These are phyloP conservation scores for Plestiodon gilberti DNA, from an alignment of 2,113 vertebrate genomes.

Conservation along the genomic window DNA sequence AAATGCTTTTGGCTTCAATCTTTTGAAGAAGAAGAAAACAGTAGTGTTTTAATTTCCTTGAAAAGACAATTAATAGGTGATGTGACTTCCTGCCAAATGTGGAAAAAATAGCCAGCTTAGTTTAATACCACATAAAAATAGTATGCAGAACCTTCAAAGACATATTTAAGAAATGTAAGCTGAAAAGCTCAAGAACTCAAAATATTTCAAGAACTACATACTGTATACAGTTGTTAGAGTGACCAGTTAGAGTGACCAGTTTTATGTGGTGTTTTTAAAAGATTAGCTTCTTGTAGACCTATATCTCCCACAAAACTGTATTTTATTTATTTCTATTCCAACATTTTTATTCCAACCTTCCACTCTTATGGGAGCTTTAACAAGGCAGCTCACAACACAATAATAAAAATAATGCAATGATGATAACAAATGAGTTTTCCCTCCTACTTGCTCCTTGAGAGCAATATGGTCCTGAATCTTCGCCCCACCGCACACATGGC, in stretches of 20 bases:
- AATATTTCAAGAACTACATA: slow-evolving; percentile 29
- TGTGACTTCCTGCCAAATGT: neutral
- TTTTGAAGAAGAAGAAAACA: neutral
- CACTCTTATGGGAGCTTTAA: no score
- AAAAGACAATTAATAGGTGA: neutral
- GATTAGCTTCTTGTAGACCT: slow-evolving; percentile 13
- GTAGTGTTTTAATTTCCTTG: neutral
- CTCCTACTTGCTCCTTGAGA: no score
- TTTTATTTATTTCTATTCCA: neutral
- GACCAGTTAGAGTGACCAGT: slow-evolving; percentile 55
- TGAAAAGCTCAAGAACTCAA: neutral
- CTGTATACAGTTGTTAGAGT: slow-evolving; percentile 39
- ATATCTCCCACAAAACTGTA: slow-evolving; percentile 51
- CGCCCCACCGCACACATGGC: no score
- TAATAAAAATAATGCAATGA: no score
- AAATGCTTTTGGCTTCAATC: neutral
- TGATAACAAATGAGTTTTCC: no score
- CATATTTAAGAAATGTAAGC: neutral
- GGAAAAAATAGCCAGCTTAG: neutral
- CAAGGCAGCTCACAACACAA: no score
- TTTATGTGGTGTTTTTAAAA: slow-evolving; percentile 50
- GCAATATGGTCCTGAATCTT: no score
- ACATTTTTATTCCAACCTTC: no score
- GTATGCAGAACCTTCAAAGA: neutral
- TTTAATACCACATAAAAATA: neutral